These are phyloP conservation scores for Falco columbarius DNA, from an alignment of 2,797 vertebrate genomes.

Conservation along the genomic window DNA sequence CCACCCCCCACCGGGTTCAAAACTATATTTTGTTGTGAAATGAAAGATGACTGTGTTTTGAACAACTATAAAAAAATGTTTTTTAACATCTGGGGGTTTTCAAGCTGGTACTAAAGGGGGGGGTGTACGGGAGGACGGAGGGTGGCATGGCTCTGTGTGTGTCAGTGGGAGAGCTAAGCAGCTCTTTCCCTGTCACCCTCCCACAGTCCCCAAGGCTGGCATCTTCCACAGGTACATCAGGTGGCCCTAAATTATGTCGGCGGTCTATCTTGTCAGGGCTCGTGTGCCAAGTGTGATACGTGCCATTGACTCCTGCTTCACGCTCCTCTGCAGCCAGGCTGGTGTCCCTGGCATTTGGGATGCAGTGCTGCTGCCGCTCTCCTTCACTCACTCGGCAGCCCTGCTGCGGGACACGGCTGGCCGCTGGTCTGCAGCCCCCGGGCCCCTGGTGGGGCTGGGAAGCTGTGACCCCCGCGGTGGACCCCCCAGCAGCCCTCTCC, in stretches of 20 bases:
- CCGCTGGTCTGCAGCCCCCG: accelerated
- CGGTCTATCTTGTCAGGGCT: neutral
- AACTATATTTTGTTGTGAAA: neutral
- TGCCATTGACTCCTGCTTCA: neutral
- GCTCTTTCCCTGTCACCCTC: neutral
- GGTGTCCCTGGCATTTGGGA: accelerated
- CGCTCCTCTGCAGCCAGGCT: neutral
- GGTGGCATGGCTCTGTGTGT: neutral
- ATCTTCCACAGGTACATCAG: neutral
- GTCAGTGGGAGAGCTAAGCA: accelerated
- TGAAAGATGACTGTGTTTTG: neutral
- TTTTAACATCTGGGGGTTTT: neutral
- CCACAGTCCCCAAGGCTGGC: neutral
- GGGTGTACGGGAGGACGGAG: neutral
- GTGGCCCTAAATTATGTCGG: neutral
- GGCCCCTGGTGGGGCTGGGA: too few relatives aligned
- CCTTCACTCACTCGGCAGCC: neutral
- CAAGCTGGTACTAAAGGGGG: neutral
- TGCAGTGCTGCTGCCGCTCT: neutral
- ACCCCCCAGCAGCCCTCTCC: neutral
- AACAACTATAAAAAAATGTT: neutral
- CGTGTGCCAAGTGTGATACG: accelerated
- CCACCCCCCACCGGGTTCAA: neutral
- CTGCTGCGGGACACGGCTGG: accelerated
- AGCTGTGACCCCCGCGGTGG: neutral